These are phyloP conservation scores for Petrocephalus sullivani DNA, from an alignment of 2,797 vertebrate species.

Conservation along the genomic window DNA sequence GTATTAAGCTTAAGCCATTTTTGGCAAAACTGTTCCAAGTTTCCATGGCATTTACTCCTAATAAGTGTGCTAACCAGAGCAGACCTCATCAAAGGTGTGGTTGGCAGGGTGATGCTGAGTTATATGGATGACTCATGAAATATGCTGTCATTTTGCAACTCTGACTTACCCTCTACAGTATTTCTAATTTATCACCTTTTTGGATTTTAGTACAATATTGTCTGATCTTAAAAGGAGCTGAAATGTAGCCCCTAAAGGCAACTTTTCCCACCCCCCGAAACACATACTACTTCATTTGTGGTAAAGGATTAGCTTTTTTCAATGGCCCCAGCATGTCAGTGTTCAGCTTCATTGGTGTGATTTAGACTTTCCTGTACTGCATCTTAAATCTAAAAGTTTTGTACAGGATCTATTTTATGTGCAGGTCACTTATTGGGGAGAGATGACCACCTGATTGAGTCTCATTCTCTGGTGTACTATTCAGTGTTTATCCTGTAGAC, in stretches of 20 bases:
- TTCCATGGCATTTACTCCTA: neutral
- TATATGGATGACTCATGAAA: neutral
- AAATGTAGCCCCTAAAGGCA: neutral
- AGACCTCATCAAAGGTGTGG: neutral
- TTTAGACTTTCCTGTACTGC: conserved; percentile 56
- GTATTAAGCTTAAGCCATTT: neutral
- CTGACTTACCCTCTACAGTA: neutral
- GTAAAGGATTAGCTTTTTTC: conserved; percentile 16
- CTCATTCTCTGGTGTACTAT: conserved; percentile 65
- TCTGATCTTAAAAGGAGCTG: neutral
- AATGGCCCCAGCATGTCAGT: conserved; percentile 40
- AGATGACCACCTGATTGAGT: conserved; percentile 54
- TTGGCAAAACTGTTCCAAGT: conserved; percentile 2
- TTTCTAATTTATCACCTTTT: neutral
- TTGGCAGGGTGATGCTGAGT: neutral
- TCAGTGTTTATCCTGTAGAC: conserved; percentile 59
- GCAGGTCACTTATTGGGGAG: conserved; percentile 32
- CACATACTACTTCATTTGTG: neutral
- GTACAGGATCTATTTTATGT: conserved; percentile 54
- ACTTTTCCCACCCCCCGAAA: neutral
- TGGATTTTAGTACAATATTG: neutral
- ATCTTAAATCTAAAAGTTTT: conserved; percentile 51
- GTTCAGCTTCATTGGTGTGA: conserved; percentile 44
- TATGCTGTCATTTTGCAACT: neutral
- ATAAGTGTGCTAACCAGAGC: conserved; percentile 27